These are phyloP conservation scores for Hydrocynus forskahlii DNA, from an alignment of 2,797 vertebrate genomes.

Conservation along the genomic window DNA sequence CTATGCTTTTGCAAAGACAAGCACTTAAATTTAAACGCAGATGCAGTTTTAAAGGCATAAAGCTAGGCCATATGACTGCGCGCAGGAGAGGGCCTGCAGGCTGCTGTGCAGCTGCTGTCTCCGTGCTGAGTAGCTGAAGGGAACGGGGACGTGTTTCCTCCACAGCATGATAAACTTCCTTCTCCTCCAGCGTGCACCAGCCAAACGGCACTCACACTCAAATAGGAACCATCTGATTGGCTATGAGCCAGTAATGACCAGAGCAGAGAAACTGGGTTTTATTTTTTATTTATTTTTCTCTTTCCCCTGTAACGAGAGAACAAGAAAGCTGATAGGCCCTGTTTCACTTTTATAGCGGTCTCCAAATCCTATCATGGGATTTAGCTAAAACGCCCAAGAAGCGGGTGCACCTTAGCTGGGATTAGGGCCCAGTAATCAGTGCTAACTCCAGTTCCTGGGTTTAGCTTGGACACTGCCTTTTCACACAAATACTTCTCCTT, in stretches of 20 bases:
- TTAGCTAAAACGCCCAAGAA: constrained; percentile 36
- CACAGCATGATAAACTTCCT: constrained; percentile 70
- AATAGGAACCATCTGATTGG: constrained; percentile 81
- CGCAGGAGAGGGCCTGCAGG: constrained; percentile 9
- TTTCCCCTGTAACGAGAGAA: constrained; percentile 13
- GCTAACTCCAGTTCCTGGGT: constrained; percentile 28
- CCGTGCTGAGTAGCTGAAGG: constrained; percentile 31
- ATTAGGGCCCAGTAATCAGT: constrained; percentile 64
- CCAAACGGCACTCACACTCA: constrained; percentile 60
- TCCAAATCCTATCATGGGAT: constrained; percentile 60
- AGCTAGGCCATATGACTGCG: constrained; percentile 20
- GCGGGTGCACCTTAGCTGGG: constrained; percentile 65
- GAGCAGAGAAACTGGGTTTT: background rate
- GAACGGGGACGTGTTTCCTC: constrained; percentile 61
- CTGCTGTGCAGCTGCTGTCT: constrained; percentile 14
- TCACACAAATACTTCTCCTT: constrained; percentile 22
- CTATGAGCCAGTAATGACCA: constrained; percentile 62
- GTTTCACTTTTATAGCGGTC: constrained; percentile 61
- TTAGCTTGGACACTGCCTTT: constrained; percentile 11
- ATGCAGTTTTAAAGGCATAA: constrained; percentile 39
- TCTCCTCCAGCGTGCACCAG: constrained; percentile 60
- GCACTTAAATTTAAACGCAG: constrained; percentile 44
- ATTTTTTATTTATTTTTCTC: constrained; percentile 8
- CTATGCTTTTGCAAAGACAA: constrained; percentile 39
- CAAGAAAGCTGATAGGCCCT: constrained; percentile 49